Conservation (phyloP, 2,113 vertebrate genomes). For the Nettapus auritus region DNA sequence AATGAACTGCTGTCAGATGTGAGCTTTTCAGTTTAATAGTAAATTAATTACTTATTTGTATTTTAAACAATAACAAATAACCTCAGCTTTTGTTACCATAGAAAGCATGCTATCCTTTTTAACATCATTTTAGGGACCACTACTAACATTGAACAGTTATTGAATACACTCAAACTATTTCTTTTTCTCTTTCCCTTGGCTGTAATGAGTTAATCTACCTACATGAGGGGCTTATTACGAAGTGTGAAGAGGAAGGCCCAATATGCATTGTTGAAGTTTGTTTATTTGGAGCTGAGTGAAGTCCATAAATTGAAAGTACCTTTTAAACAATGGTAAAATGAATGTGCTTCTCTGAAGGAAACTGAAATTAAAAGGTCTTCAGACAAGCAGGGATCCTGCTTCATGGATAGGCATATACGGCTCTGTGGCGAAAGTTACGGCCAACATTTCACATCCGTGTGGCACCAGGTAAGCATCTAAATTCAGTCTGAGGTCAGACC, state of each 20-base stretch:
- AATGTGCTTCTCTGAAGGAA: neutral
- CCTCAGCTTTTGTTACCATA: constrained; percentile 29
- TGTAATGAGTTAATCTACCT: neutral
- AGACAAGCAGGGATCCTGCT: neutral
- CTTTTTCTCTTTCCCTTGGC: neutral
- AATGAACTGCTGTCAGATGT: constrained; percentile 27
- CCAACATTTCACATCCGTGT: neutral
- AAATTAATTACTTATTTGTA: constrained; percentile 55
- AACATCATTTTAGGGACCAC: neutral
- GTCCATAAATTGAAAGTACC: neutral
- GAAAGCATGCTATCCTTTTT: constrained; percentile 37
- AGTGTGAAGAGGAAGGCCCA: neutral
- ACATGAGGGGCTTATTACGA: neutral
- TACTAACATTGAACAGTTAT: constrained; percentile 17
- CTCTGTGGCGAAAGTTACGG: neutral
- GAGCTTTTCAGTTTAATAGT: constrained; percentile 54
- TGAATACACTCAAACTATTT: constrained; percentile 24
- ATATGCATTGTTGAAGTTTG: neutral
- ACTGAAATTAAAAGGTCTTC: neutral
- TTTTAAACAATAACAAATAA: constrained; percentile 58
- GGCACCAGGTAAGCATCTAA: neutral
- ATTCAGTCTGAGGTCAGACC: neutral
- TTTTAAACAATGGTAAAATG: neutral
- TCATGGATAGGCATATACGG: neutral
- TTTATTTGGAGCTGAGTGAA: neutral